These are phyloP conservation scores for Heliothis virescens DNA, from an alignment of 1,140 invertebrate genomes.

Conservation along the genomic window DNA sequence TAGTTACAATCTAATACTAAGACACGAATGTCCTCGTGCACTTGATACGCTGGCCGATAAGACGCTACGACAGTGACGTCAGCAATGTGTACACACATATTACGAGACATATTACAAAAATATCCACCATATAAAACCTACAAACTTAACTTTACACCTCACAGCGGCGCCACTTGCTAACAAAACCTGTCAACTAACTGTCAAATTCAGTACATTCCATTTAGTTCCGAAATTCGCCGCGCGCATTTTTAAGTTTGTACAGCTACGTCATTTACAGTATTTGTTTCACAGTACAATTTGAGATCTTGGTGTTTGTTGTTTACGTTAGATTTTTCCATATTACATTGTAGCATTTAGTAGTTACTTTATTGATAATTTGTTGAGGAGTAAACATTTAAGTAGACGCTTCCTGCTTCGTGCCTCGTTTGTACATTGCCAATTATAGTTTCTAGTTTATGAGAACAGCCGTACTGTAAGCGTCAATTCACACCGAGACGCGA, in stretches of 20 bases:
- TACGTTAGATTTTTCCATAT: conserved; percentile 10
- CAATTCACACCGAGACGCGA: too few relatives aligned
- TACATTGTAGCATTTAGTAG: neutral
- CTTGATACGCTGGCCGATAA: conserved; percentile 30
- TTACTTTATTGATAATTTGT: neutral
- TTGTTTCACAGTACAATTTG: neutral
- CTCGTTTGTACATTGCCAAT: neutral
- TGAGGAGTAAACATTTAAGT: neutral
- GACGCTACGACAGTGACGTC: neutral
- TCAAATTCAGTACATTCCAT: conserved; percentile 6
- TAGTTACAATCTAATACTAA: neutral
- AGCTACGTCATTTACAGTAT: conserved; percentile 9
- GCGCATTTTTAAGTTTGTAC: neutral
- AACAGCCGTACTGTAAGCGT: too few relatives aligned
- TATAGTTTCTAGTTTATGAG: too few relatives aligned
- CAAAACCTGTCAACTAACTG: neutral
- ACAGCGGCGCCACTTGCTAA: neutral
- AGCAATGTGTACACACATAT: conserved; percentile 10
- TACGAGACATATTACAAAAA: neutral
- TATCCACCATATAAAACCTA: neutral
- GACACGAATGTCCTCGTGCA: conserved; percentile 9
- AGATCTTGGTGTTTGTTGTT: neutral
- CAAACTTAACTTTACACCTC: neutral
- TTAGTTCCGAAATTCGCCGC: neutral
- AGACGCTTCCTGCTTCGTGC: neutral